Base-by-base conservation (phyloP, 1,140 invertebrate genomes). In the Drosophila sechellia region DNA sequence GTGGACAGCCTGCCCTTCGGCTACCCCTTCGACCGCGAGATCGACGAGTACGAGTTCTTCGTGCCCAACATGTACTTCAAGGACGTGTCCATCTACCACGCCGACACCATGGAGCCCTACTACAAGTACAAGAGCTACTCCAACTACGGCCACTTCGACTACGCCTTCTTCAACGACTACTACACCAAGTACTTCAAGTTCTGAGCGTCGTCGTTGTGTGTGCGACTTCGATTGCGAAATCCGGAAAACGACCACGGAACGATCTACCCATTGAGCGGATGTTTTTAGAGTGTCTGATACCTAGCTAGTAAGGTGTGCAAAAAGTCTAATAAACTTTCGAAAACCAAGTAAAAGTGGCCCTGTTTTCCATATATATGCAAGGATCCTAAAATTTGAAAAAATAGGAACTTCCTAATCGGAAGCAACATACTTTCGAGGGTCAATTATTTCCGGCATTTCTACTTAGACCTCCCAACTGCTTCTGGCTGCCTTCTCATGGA, bases 21-120 rank as follows among this genome's bases (percentile, higher is more conserved):
- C 31, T 52, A 52, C 5, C 49, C 49, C 49, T 52, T 52, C 49
- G 49, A 52, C 11, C 49, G 49, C 15, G 49, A 35, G 49, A 35
- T 52, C 49, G 49, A 52, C 31, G 49, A 52, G 49, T 52, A 52
- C 49, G 49, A 52, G 31, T 52, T 52, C 49, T 52, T 52, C 49
- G 49, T 52, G 49, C 73, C 81, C 56, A 93, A 93, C 75, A 84
- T 90, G 70, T 90, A 90, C 73, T 91, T 93, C 83, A 81, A 92
- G 68, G 92, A 92, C 52, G 74, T 91, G 8, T 54, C 57, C 10
- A 90, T 93, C 72, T 81, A 73, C 40, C 84, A 90, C 43, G 12
- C 59, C 20, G 72, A 90, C 57, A 85, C 76, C 35, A 79, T 81
- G 60, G 72, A 85, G 31, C 66, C 61, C 15, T 85, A 85, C 72